These are phyloP conservation scores for Laspeyria flexula DNA, from an alignment of 2,888 invertebrate species.

Conservation along the genomic window DNA sequence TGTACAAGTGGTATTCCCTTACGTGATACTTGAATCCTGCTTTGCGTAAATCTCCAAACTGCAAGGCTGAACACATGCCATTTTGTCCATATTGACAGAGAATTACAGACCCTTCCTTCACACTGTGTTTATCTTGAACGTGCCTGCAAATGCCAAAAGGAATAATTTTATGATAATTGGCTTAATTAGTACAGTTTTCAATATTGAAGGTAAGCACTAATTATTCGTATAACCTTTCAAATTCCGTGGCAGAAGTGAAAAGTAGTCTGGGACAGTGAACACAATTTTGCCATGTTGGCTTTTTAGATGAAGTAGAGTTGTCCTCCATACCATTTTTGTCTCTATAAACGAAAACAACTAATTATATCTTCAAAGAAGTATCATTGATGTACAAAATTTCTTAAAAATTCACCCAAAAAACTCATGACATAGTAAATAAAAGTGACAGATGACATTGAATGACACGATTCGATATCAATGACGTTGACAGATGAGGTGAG, in stretches of 20 bases:
- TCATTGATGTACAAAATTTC: conserved; percentile 21
- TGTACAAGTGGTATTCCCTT: conserved; percentile 87
- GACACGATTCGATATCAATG: conserved; percentile 9
- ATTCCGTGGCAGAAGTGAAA: conserved; percentile 86
- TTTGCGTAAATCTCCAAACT: conserved; percentile 95
- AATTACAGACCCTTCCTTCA: conserved; percentile 94
- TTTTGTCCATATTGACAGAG: conserved; percentile 96
- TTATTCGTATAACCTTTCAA: conserved; percentile 81
- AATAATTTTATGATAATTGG: conserved; percentile 3
- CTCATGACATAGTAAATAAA: conserved; percentile 45
- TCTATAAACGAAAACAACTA: conserved; percentile 27
- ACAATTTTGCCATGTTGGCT: conserved; percentile 87
- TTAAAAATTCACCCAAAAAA: conserved; percentile 46
- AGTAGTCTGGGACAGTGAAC: conserved; percentile 87
- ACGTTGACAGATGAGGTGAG: conserved; percentile 14
- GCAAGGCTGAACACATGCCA: conserved; percentile 93
- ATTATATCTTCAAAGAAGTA: conserved; percentile 24
- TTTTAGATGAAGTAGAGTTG: conserved; percentile 64
- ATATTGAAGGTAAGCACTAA: conserved; percentile 8
- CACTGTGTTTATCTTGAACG: conserved; percentile 92
- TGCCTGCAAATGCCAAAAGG: conserved; percentile 86
- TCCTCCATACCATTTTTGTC: conserved; percentile 83
- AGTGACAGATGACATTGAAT: conserved; percentile 24
- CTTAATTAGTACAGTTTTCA: background rate
- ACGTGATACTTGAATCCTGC: conserved; percentile 95